Evolutionary conservation across 2,888 invertebrate species (phyloP).

Genomic region (Anodontia alba): DNA sequence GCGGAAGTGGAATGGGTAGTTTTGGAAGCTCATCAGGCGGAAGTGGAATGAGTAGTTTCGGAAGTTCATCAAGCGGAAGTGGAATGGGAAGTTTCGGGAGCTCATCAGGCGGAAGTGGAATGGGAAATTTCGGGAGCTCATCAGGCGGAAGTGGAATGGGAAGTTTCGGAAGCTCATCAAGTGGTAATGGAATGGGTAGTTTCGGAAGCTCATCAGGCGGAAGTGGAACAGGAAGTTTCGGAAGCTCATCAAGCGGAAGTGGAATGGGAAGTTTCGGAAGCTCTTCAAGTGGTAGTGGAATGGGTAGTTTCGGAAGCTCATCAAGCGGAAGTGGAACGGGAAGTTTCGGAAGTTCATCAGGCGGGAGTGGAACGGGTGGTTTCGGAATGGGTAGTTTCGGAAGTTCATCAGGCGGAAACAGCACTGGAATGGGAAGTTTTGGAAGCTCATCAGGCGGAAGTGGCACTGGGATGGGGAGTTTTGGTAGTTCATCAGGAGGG

Average conservation of each 20-base stretch:
- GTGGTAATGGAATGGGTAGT: neutral
- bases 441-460: neutral
- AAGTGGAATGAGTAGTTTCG: neutral
- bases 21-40: constrained; percentile 6
- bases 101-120: constrained; percentile 11
- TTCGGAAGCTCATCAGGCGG: neutral
- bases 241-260: neutral
- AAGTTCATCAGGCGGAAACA: neutral
- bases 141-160: constrained; percentile 28
- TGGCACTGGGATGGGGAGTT: constrained; percentile 6
- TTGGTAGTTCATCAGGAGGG: neutral
- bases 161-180: neutral
- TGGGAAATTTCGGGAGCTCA: constrained; percentile 23
- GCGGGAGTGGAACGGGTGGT: neutral
- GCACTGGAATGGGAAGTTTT: neutral
- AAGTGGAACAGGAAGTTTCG: neutral
- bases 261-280: neutral
- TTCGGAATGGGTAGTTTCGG: neutral
- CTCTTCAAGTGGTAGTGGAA: too few relatives aligned
- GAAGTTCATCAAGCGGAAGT: neutral
- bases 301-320: constrained; percentile 13
- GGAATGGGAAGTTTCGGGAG: constrained; percentile 16
- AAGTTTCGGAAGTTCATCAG: constrained; percentile 1
- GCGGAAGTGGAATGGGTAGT: constrained; percentile 10
- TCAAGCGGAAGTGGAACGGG: neutral